phyloP scores from a whole-genome alignment of 2,113 vertebrate species.

The Charina bottae region DNA sequence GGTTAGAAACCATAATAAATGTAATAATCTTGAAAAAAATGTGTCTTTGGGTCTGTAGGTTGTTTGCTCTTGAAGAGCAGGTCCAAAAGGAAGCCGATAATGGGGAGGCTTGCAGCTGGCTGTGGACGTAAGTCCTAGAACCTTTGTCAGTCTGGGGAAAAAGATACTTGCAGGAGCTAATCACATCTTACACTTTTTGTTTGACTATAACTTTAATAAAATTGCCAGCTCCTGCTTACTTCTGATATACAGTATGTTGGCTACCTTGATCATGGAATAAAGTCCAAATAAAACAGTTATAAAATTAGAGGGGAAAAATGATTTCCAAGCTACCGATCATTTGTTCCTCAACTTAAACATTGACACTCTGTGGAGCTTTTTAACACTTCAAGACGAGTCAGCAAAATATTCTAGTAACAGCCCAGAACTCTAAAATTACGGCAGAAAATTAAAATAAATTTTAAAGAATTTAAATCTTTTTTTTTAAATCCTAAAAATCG shows the following conservation, averaged over 20 bases:
- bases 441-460: slow-evolving; percentile 45
- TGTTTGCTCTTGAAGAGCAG: too few species aligned
- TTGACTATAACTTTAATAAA: not conserved
- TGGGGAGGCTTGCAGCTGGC: too few species aligned
- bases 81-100: too few species aligned
- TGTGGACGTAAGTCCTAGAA: too few species aligned
- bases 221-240: not conserved
- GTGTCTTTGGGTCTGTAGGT: too few species aligned
- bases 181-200: too few species aligned
- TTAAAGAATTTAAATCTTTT: slow-evolving; percentile 21
- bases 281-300: not conserved
- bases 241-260: not conserved
- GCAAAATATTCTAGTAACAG: slow-evolving; percentile 30
- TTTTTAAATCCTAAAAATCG: not conserved
- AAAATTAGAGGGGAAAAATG: not conserved
- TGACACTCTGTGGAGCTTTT: not conserved
- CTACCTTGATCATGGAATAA: not conserved
- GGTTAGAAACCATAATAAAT: too few species aligned
- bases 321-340: not conserved
- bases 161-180: too few species aligned
- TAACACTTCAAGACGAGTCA: slow-evolving; percentile 46
- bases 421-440: slow-evolving; percentile 46
- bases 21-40: too few species aligned
- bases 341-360: not conserved
- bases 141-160: too few species aligned